Evolutionary conservation across 2,888 invertebrate species (phyloP).

Genomic region (Heterodera filipjevi): DNA sequence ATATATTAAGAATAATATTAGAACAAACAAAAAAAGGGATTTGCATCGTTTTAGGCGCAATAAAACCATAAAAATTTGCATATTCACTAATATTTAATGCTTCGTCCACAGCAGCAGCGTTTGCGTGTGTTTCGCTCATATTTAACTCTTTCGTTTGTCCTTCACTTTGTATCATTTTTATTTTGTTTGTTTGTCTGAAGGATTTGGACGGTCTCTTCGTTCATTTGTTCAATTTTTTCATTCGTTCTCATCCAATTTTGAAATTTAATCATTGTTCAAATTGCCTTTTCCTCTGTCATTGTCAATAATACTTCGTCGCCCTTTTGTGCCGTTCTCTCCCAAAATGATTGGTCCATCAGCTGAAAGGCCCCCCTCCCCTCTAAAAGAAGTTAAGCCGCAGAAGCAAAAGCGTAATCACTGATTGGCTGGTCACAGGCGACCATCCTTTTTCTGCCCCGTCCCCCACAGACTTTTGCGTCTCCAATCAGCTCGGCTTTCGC

Average conservation of each 20-base stretch:
- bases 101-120: too few species aligned
- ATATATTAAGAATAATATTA: not conserved
- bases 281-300: not conserved
- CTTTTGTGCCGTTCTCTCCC: not conserved
- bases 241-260: not conserved
- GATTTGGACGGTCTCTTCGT: not conserved
- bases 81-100: not conserved
- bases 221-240: not conserved
- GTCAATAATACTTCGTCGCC: too few species aligned
- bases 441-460: not conserved
- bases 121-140: too few species aligned
- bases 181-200: not conserved
- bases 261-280: too few species aligned
- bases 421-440: not conserved
- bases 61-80: not conserved
- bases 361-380: too few species aligned
- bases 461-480: not conserved
- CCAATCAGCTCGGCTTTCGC: slow-evolving; percentile 39
- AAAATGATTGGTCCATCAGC: not conserved
- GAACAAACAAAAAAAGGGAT: too few species aligned
- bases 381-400: not conserved
- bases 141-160: not conserved
- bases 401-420: not conserved
- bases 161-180: not conserved
- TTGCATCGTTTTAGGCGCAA: too few species aligned